These are phyloP conservation scores for Prietella phreatophila DNA, from an alignment of 2,113 vertebrate species.

Conservation along the genomic window DNA sequence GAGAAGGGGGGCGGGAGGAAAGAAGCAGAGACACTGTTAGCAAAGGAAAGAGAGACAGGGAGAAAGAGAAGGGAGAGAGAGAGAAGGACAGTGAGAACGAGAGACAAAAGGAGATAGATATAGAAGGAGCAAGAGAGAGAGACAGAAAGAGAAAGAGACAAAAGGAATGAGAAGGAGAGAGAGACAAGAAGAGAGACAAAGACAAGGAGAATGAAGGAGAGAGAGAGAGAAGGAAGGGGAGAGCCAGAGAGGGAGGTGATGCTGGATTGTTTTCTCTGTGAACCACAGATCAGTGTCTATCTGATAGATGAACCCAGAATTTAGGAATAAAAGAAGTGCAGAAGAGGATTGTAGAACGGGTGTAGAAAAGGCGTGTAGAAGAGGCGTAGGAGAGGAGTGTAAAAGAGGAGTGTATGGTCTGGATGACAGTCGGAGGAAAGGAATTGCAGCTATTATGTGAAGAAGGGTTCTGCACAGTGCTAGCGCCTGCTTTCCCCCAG, in stretches of 20 bases:
- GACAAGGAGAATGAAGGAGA: too few relatives aligned
- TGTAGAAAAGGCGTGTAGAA: not conserved
- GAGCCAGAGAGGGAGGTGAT: not conserved
- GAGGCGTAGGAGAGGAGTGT: not conserved
- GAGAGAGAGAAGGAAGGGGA: not conserved
- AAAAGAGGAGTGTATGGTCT: not conserved
- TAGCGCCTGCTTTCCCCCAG: slow-evolving; percentile 23
- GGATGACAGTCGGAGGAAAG: not conserved
- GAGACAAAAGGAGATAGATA: not conserved
- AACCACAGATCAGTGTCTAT: not conserved
- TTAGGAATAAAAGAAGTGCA: not conserved
- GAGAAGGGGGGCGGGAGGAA: not conserved
- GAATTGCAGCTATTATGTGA: slow-evolving; percentile 19
- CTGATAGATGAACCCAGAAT: not conserved
- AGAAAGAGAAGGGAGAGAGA: not conserved
- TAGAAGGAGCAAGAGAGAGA: not conserved
- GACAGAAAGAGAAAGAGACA: not conserved
- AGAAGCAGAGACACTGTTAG: not conserved
- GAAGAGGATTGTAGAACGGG: not conserved
- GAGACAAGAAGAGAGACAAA: too few relatives aligned
- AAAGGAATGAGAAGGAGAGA: not conserved
- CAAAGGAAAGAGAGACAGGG: not conserved
- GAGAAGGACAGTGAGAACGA: not conserved
- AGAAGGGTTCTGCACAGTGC: not conserved
- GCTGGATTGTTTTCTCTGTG: not conserved